Percentiles rank a stretch among this genome's conserved stretches.
Evolutionary conservation across 2,113 vertebrate genomes (phyloP).

Genomic region (Calypte anna): DNA sequence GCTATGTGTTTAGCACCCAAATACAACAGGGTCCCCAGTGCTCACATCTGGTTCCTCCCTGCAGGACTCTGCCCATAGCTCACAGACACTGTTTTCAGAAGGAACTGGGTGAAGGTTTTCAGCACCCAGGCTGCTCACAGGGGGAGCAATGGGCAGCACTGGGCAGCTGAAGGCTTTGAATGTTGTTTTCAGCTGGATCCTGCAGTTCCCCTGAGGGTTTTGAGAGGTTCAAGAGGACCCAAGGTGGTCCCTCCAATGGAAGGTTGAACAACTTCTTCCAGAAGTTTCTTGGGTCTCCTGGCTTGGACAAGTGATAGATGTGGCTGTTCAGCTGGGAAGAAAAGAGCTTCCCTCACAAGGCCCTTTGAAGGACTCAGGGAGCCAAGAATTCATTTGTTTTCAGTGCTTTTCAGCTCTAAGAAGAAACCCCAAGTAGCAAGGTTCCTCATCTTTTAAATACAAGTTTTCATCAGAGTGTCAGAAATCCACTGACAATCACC

Average conservation of each 20-base stretch:
- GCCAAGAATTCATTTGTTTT: background rate
- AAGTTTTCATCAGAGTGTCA: background rate
- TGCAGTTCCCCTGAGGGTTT: background rate
- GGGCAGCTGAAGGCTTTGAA: background rate
- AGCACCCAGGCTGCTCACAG: background rate
- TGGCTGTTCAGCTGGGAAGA: background rate
- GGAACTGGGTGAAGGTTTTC: background rate
- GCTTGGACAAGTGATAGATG: background rate
- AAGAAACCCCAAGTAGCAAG: background rate
- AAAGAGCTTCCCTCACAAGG: background rate
- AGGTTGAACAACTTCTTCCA: background rate
- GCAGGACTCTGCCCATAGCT: fast-evolving
- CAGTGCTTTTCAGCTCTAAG: background rate
- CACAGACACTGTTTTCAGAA: background rate
- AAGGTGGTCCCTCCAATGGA: background rate
- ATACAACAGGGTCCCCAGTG: too few relatives aligned
- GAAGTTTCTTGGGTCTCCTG: background rate
- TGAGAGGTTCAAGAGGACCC: background rate
- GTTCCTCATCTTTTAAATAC: background rate
- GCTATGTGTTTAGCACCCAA: background rate
- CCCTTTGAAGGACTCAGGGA: background rate
- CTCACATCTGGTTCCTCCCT: background rate
- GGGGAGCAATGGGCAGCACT: background rate
- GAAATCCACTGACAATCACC: background rate
- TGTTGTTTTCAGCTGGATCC: background rate